Base-by-base conservation (phyloP, 2,888 invertebrate species). In the Caenorhabditis plicata region DNA sequence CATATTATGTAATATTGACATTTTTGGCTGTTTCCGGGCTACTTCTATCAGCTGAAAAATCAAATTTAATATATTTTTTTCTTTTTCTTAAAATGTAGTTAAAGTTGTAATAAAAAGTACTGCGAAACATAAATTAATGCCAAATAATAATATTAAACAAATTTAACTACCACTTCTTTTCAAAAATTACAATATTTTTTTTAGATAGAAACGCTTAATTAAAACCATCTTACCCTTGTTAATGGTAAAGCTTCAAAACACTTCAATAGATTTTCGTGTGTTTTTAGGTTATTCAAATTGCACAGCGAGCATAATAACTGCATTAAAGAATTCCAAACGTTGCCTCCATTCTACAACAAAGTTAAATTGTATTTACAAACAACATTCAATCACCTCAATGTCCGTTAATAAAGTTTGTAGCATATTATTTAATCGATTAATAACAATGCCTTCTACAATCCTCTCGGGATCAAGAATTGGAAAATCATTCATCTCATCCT, bases 261-360 rank as follows among this genome's bases (percentile, higher is more conserved):
- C 71, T 0, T 35, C 45, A 4, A 49, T 35, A 75, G 27, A 17
- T 54, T 57, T 11, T 54, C 23, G 29, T 75, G 75, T 8, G 74
- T 73, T 9, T 61, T 45, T 22, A 53, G 19, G 36, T 60, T 38
- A 41, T 70, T 73, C 4, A 74, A 74, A 47, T 75, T 66, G 51
- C 54, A 36, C 19, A 75, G 31, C 22, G 60, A 60, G 15, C 62
- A 38, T 15, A 75, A 13, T 17, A 75, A 40, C 36, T 68, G 46
- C 33, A 74, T 49, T n/a, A 68, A 50, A 20, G 55, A 52, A 33
- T 60, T 52, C 66, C 74, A 70, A 2, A 53, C 35, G n/a, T 61
- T 52, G 8, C 65, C 63, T 47, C 5, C 17, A 38, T 40, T 61
- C 15, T 19, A 53, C n/a, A 4, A 8, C 17, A 25, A 35, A n/a